A percentile compares a stretch with the other conserved stretches of the same genome.
Evolutionary conservation across 2,888 invertebrate genomes (phyloP).

Genomic region (Papilio protenor): DNA sequence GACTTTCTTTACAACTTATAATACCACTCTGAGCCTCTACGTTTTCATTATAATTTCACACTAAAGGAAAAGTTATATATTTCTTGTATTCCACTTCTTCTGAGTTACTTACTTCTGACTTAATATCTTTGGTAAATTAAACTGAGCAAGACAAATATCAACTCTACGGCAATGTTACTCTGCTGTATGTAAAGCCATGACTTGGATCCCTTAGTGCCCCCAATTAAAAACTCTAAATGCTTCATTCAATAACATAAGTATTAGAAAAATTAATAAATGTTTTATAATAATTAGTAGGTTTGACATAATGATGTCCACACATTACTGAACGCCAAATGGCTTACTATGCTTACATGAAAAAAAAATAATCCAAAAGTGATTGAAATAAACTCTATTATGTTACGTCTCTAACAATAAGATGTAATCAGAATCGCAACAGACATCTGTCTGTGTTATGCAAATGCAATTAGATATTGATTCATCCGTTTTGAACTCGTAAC

Average conservation of each 20-base stretch:
- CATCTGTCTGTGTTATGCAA: not conserved
- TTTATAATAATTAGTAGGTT: too few relatives aligned
- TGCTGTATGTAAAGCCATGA: too few relatives aligned
- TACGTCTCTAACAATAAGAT: not conserved
- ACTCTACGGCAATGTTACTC: not conserved
- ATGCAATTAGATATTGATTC: constrained; percentile 13
- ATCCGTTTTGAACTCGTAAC: constrained; percentile 3
- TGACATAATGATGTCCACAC: too few relatives aligned
- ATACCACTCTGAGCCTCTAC: constrained; percentile 14
- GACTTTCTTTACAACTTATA: constrained; percentile 23
- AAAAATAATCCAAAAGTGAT: too few relatives aligned
- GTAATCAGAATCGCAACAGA: not conserved
- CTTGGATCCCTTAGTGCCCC: too few relatives aligned
- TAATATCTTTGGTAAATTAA: not conserved
- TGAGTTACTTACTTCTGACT: not conserved
- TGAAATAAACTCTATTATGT: not conserved
- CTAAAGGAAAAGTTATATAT: constrained; percentile 19
- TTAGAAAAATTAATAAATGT: too few relatives aligned
- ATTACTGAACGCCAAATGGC: too few relatives aligned
- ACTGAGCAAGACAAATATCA: not conserved
- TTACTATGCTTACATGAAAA: too few relatives aligned
- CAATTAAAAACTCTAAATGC: too few relatives aligned
- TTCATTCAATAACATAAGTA: too few relatives aligned
- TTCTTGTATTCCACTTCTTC: not conserved
- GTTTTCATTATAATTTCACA: constrained; percentile 28